Conservation (phyloP, 2,888 invertebrate genomes). For the Agrochola lychnidis region DNA sequence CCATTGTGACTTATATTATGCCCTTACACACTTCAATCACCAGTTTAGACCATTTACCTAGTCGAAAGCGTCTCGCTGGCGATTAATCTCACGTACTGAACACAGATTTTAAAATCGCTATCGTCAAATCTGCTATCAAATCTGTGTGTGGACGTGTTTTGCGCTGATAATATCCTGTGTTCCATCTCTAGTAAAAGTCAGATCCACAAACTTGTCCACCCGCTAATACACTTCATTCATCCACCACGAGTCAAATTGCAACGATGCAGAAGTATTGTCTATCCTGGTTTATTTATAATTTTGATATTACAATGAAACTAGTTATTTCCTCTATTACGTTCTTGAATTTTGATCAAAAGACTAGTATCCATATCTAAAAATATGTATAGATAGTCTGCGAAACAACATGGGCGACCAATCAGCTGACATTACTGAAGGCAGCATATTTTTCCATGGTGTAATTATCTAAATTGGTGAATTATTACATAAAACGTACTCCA, state of each 20-base stretch:
- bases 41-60: no score
- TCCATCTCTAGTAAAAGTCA: not conserved
- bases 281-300: not conserved
- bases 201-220: not conserved
- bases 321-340: not conserved
- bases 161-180: no score
- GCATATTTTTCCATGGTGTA: slow-evolving; percentile 85
- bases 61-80: no score
- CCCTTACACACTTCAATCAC: no score
- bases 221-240: not conserved
- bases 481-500: slow-evolving; percentile 85
- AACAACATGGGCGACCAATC: slow-evolving; percentile 80
- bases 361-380: slow-evolving; percentile 5
- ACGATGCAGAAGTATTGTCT: not conserved
- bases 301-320: not conserved
- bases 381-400: slow-evolving; percentile 41
- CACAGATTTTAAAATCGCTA: no score
- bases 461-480: slow-evolving; percentile 82
- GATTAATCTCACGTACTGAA: no score
- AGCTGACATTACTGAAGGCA: slow-evolving; percentile 85
- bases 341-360: slow-evolving; percentile 9
- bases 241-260: not conserved
- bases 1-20: no score
- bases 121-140: no score
- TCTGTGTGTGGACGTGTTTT: no score